Evolutionary conservation across 2,113 vertebrate species (phyloP), one percentile per base, ranked within the genome.

Genomic region (Phylloscopus whistleri): DNA sequence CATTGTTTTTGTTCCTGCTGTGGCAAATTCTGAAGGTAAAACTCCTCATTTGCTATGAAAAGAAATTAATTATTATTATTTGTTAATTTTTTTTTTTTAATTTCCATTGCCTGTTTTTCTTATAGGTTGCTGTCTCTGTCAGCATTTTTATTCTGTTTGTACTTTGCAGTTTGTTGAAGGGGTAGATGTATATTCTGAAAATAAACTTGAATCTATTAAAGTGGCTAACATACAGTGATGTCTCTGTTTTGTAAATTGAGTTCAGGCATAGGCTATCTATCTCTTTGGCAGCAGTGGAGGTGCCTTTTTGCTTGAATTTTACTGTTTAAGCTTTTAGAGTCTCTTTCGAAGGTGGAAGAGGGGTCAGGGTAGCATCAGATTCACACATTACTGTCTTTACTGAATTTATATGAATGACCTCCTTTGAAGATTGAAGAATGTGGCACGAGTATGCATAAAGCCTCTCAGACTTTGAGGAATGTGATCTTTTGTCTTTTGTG

Each of bases 361-460:
- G 78, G 98, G 97, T 98, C 98, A 98, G 96, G 96, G 97, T 97
- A 95, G 97, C 96, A 97, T 97, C 96, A 98, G 96, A 98, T 97
- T 97, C 97, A 97, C 97, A 97, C 94, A 98, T 98, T 98, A 98
- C 98, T 98, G 98, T 98, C 98, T 98, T 98, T 97, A 96, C 97
- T 97, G 97, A 98, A 98, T 98, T 98, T 98, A 98, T 98, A 98
- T 97, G 98, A 98, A 97, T 94, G 97, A 97, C 98, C 97, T 98
- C 97, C 96, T 98, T 95, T 98, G 96, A 97, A 98, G 97, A 98
- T 96, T 98, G 97, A 98, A 96, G 97, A 96, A 96, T 94, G 84
- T 92, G 95, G 94, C 93, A 87, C 58, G 7, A 95, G 89, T 94
- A 96, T 97, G 96, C 95, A 95, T 83, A 97, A 96, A 94, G n/a